Conservation (phyloP, 1,140 invertebrate genomes). For the Pinna nobilis region DNA sequence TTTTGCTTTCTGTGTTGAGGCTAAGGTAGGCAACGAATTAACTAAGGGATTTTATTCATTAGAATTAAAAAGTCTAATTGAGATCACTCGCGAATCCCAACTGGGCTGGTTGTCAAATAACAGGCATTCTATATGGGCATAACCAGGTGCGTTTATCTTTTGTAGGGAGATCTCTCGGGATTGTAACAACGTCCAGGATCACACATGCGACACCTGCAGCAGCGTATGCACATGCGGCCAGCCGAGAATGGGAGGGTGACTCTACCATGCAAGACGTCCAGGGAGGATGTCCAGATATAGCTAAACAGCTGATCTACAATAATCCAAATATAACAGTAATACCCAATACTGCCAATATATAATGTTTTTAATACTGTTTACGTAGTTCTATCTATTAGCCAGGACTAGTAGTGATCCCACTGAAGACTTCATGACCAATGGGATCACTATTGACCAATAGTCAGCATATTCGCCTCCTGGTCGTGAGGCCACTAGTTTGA, state of each 20-base stretch:
- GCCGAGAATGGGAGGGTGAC: slow-evolving; percentile 74
- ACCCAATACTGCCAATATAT: too few species aligned
- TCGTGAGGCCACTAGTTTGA: not conserved
- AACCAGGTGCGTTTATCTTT: too few species aligned
- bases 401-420: not conserved
- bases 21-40: too few species aligned
- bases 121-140: too few species aligned
- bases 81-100: too few species aligned
- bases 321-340: slow-evolving; percentile 51
- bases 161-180: slow-evolving; percentile 86
- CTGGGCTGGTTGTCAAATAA: too few species aligned
- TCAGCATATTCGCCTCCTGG: not conserved
- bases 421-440: not conserved
- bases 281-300: slow-evolving; percentile 70
- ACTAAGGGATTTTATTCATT: too few species aligned
- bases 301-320: slow-evolving; percentile 60
- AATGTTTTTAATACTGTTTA: not conserved
- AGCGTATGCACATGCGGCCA: slow-evolving; percentile 85
- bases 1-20: too few species aligned
- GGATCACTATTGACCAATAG: not conserved
- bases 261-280: slow-evolving; percentile 42
- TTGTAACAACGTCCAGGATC: slow-evolving; percentile 92
- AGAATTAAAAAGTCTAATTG: too few species aligned
- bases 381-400: not conserved
- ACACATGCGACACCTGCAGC: slow-evolving; percentile 94